Evolutionary conservation across 2,888 invertebrate species (phyloP).

Genomic region (Conchocele bisecta): DNA sequence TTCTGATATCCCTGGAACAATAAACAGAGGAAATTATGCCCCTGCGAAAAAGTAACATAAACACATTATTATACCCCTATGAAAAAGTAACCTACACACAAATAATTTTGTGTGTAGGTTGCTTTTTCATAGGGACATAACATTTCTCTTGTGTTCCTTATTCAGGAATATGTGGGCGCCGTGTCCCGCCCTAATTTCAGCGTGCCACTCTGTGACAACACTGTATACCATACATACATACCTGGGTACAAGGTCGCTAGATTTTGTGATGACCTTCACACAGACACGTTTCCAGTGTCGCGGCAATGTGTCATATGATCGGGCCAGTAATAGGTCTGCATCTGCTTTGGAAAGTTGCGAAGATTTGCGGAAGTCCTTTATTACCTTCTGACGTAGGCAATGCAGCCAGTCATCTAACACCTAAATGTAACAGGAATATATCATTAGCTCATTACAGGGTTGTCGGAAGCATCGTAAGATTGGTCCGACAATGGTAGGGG

Average conservation of each 20-base stretch:
- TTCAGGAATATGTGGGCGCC: too few relatives aligned
- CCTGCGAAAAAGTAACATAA: too few relatives aligned
- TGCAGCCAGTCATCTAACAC: slow-evolving; percentile 71
- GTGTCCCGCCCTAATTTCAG: too few relatives aligned
- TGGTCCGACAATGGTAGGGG: too few relatives aligned
- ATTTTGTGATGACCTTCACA: slow-evolving; percentile 72
- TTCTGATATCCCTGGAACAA: too few relatives aligned
- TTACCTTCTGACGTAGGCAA: slow-evolving; percentile 41
- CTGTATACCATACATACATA: slow-evolving; percentile 30
- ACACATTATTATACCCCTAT: too few relatives aligned
- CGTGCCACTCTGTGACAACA: too few relatives aligned
- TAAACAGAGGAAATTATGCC: too few relatives aligned
- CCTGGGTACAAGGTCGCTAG: slow-evolving; percentile 59
- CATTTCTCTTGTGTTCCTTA: too few relatives aligned
- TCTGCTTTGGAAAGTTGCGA: slow-evolving; percentile 45
- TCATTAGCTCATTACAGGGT: too few relatives aligned
- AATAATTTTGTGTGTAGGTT: neutral
- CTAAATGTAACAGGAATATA: slow-evolving; percentile 32
- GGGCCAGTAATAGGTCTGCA: slow-evolving; percentile 71
- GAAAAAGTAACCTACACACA: neutral
- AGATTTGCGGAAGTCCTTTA: slow-evolving; percentile 27
- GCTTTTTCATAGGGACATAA: too few relatives aligned
- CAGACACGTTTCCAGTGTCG: slow-evolving; percentile 72
- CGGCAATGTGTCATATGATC: slow-evolving; percentile 68
- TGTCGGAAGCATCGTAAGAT: too few relatives aligned